Evolutionary conservation across 2,113 vertebrate genomes (phyloP), one percentile per base, ranked within the genome.

Genomic region (Lophura nycthemera): DNA sequence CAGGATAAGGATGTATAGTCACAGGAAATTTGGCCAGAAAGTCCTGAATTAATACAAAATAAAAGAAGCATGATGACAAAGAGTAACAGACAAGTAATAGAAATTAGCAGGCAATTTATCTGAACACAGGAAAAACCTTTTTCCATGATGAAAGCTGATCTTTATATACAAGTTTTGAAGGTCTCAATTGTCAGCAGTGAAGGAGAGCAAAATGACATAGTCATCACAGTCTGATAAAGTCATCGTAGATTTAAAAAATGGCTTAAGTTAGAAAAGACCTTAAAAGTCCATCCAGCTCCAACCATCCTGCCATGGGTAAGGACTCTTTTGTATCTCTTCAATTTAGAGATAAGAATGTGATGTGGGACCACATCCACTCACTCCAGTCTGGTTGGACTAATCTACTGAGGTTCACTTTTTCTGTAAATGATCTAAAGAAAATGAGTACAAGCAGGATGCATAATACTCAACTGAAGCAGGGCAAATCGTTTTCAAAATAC

Each of bases 331-430:
- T 24, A 13, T 24, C 24, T 50, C 48, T 25, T 50, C 48, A 50
- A 13, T 50, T 25, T 50, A 50, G 24, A 50, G 48, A 25, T 25
- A 50, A 25, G 48, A 50, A 50, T 25, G 48, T 50, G 12, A 25
- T 50, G 48, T 50, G 24, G 48, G 24, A 50, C 48, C 48, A 50
- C 13, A 50, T 32, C 48, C 21, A 50, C 22, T 50, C 48, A 50
- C 48, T 60, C 48, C 14, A 22, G 13, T 42, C 34, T 65, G 43
- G 6, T 21, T 94, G 21, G 4, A 11, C 75, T 89, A 13, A 60
- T 16, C 38, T 32, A 0, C 14, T 3, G 15, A 0, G 1, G 18
- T 38, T 78, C 24, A 42, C 3, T 10, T 42, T 50, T 13, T 5
- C 16, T 74, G 43, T 15, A 72, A 60, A 64, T 4, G 2, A 56